Conservation (phyloP, 2,797 vertebrate genomes). For the Petrocephalus sullivani region DNA sequence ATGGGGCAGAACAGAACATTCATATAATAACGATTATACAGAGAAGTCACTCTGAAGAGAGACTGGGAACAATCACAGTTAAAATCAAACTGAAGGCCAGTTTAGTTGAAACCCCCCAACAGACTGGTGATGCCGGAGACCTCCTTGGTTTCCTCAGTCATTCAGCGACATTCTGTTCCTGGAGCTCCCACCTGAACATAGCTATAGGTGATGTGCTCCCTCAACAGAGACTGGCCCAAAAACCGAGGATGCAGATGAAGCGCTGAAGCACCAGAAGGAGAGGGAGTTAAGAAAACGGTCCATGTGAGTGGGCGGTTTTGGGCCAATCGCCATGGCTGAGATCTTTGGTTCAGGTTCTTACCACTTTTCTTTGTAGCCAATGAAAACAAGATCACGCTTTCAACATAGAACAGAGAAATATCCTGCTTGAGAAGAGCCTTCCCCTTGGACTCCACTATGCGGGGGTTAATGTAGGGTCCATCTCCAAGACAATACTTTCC, state of each 20-base stretch:
- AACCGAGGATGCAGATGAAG: neutral
- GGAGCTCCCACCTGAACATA: neutral
- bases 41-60: neutral
- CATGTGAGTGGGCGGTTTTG: neutral
- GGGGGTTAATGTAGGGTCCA: slow-evolving; percentile 46
- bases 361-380: neutral
- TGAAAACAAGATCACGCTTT: neutral
- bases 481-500: slow-evolving; percentile 57
- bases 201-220: neutral
- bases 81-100: neutral
- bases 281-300: neutral
- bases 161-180: neutral
- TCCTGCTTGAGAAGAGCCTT: slow-evolving; percentile 19
- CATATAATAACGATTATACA: neutral
- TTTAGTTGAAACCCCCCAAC: neutral
- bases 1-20: slow-evolving; percentile 1
- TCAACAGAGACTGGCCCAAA: neutral
- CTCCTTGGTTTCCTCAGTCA: neutral
- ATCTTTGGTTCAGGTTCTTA: slow-evolving; percentile 10
- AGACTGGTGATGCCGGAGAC: neutral
- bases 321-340: neutral
- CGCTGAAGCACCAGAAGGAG: neutral
- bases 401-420: neutral
- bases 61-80: neutral
- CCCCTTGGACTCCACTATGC: slow-evolving; percentile 43